These are phyloP conservation scores for Melanerpes aurifrons DNA, from an alignment of 2,113 vertebrate species.

Conservation along the genomic window DNA sequence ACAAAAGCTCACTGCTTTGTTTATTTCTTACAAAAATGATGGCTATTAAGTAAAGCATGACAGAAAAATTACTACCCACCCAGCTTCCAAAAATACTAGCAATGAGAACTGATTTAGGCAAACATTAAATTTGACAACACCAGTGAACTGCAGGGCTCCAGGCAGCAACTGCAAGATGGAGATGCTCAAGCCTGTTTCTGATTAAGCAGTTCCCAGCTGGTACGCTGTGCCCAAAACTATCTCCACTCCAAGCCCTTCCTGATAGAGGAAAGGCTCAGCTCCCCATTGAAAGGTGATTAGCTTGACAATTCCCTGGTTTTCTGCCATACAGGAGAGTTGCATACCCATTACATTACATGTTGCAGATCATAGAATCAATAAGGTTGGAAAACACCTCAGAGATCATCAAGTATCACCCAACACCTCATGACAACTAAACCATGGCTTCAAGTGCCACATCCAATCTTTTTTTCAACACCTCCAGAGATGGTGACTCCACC, in stretches of 20 bases:
- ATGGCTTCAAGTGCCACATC: too few species aligned
- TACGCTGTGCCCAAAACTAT: not conserved
- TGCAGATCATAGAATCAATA: not conserved
- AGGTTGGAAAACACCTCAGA: too few species aligned
- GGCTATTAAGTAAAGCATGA: not conserved
- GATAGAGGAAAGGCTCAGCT: not conserved
- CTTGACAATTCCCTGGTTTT: conserved; percentile 30
- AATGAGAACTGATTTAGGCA: not conserved
- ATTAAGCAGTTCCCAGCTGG: not conserved
- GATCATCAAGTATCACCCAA: too few species aligned
- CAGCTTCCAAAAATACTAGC: not conserved
- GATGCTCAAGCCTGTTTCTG: not conserved
- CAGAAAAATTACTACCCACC: not conserved
- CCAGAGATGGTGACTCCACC: too few species aligned
- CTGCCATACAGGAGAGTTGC: not conserved
- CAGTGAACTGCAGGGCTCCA: not conserved
- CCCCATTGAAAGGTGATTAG: conserved; percentile 25
- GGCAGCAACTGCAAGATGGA: not conserved
- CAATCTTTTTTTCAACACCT: too few species aligned
- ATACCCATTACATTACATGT: conserved; percentile 28
- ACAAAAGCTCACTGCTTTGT: not conserved
- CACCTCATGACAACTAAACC: too few species aligned
- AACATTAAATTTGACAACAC: not conserved
- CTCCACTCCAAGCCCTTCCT: not conserved
- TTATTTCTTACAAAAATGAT: not conserved